Evolutionary conservation across 2,888 invertebrate species (phyloP).

Genomic region (Drosophila leonis): DNA sequence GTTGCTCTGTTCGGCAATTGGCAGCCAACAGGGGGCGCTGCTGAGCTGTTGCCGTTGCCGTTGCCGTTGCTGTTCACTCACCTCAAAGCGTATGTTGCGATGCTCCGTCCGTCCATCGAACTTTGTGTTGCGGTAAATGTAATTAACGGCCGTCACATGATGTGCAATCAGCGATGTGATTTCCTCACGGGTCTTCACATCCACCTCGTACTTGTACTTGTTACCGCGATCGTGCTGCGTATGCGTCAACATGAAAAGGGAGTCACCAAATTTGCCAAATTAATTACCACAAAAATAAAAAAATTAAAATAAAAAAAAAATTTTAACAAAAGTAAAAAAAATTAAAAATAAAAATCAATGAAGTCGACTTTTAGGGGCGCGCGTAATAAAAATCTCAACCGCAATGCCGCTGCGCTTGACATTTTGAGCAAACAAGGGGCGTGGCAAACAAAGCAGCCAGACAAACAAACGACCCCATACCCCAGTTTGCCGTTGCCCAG

Average conservation of each 20-base stretch:
- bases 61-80: constrained; percentile 83
- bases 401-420: constrained; percentile 67
- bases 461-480: constrained; percentile 60
- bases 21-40: constrained; percentile 39
- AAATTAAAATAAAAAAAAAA: constrained; percentile 5
- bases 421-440: constrained; percentile 41
- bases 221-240: constrained; percentile 92
- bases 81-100: constrained; percentile 98
- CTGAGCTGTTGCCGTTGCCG: constrained; percentile 6
- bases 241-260: constrained; percentile 21
- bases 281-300: constrained; percentile 31
- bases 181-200: constrained; percentile 97
- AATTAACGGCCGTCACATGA: constrained; percentile 99
- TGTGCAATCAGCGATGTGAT: constrained; percentile 98
- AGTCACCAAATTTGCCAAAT: constrained; percentile 13
- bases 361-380: constrained; percentile 40
- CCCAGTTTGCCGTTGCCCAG: constrained; percentile 2
- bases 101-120: constrained; percentile 96
- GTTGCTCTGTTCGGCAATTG: constrained; percentile 21
- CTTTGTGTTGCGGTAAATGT: constrained; percentile 97
- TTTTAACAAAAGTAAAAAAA: constrained; percentile 1
- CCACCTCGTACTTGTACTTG: constrained; percentile 89
- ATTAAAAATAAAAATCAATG: constrained; percentile 15
- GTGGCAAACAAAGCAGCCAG: constrained; percentile 57
- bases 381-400: constrained; percentile 66